A percentile compares a stretch with the other conserved stretches of the same genome.
phyloP scores from a whole-genome alignment of 2,113 vertebrate genomes.

The Smithornis capensis region DNA sequence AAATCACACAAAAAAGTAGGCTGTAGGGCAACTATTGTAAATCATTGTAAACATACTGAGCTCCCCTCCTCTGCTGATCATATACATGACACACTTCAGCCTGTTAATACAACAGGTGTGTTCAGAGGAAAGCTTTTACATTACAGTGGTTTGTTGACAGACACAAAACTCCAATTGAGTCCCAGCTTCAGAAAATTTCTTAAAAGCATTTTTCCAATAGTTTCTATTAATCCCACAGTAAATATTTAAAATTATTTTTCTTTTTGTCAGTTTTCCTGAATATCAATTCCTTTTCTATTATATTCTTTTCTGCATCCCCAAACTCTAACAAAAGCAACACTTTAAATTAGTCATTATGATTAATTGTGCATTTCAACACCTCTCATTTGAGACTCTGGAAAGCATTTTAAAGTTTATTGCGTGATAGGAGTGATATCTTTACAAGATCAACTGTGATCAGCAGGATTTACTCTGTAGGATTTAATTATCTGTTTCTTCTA shows the following conservation, averaged over 20 bases:
- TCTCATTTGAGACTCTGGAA: slow-evolving; percentile 12
- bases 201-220: not conserved
- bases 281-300: not conserved
- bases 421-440: slow-evolving; percentile 20
- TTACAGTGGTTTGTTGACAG: not conserved
- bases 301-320: not conserved
- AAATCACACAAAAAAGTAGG: not conserved
- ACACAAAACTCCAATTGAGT: not conserved
- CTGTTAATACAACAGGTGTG: not conserved
- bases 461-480: slow-evolving; percentile 1
- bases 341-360: slow-evolving; percentile 27
- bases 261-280: not conserved
- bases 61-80: not conserved
- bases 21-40: not conserved
- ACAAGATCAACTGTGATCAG: not conserved
- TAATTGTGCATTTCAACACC: slow-evolving; percentile 5
- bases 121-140: not conserved
- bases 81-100: not conserved
- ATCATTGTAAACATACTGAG: not conserved
- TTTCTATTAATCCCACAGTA: not conserved
- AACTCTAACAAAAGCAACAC: slow-evolving; percentile 20
- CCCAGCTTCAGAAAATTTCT: not conserved
- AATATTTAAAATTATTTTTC: not conserved
- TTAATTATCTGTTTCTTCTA: slow-evolving; percentile 18
- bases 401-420: slow-evolving; percentile 33